phyloP scores from a whole-genome alignment of 1,140 invertebrate species.

The Aphidius gifuensis region DNA sequence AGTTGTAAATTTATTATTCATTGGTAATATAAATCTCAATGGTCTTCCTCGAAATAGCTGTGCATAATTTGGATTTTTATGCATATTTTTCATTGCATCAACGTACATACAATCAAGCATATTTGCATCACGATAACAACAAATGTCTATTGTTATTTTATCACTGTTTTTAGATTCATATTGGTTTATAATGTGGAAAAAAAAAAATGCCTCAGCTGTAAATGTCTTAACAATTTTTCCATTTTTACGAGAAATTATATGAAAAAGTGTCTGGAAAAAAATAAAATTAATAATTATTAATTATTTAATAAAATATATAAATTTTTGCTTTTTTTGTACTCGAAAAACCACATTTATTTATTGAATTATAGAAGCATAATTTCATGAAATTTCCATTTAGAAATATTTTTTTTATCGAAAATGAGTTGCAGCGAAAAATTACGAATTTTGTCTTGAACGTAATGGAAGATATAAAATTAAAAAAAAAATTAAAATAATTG shows the following conservation, averaged over 20 bases:
- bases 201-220: conserved; percentile 75
- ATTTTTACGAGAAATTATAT: conserved; percentile 65
- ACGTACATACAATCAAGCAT: conserved; percentile 85
- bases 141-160: conserved; percentile 75
- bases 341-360: not conserved
- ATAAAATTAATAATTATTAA: conserved; percentile 9
- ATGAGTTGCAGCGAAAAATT: too few relatives aligned
- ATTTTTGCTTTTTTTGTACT: not conserved
- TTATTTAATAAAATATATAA: too few relatives aligned
- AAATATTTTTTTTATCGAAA: too few relatives aligned
- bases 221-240: conserved; percentile 63
- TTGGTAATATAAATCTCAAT: conserved; percentile 68
- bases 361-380: too few relatives aligned
- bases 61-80: conserved; percentile 76
- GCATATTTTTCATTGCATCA: conserved; percentile 74
- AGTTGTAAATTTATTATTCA: conserved; percentile 34
- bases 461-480: too few relatives aligned
- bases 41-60: conserved; percentile 75
- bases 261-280: conserved; percentile 69
- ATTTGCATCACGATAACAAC: conserved; percentile 75
- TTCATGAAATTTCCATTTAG: too few relatives aligned
- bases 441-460: too few relatives aligned
- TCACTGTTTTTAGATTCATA: conserved; percentile 69
- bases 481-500: too few relatives aligned
- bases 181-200: conserved; percentile 85